A percentile compares a stretch with the other conserved stretches of the same genome.
These are phyloP conservation scores for Protosalanx chinensis DNA, from an alignment of 2,797 vertebrate species.

Conservation along the genomic window DNA sequence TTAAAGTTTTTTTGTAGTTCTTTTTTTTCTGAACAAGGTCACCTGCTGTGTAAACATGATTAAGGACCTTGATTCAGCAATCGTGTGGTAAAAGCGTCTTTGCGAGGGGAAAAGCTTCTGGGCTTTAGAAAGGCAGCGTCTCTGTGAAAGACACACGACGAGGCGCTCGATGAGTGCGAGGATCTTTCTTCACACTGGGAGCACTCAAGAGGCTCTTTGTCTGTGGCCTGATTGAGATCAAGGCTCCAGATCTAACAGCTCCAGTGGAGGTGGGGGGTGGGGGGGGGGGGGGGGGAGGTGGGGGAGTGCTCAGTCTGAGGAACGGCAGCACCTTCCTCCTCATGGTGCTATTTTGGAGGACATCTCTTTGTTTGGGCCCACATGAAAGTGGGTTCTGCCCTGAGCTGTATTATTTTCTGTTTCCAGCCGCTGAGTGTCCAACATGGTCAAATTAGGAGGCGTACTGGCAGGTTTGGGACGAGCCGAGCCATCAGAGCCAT, in stretches of 20 bases:
- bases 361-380: constrained; percentile 26
- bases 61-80: neutral
- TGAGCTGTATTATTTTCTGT: constrained; percentile 27
- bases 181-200: constrained; percentile 34
- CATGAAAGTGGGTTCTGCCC: constrained; percentile 20
- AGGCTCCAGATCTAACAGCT: constrained; percentile 35
- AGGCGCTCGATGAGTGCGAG: constrained; percentile 31
- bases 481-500: constrained; percentile 27
- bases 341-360: constrained; percentile 26
- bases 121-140: constrained; percentile 25
- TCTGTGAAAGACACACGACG: constrained; percentile 28
- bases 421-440: constrained; percentile 26
- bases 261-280: constrained; percentile 28
- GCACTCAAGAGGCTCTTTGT: constrained; percentile 36
- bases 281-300: neutral
- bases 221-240: constrained; percentile 38
- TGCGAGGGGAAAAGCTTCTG: neutral
- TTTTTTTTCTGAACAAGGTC: no score
- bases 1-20: no score
- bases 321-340: neutral
- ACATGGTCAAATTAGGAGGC: constrained; percentile 36
- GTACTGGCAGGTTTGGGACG: constrained; percentile 27
- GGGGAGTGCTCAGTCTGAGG: constrained; percentile 20
- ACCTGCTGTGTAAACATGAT: neutral
- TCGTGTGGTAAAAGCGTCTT: no score